phyloP scores from a whole-genome alignment of 1,140 invertebrate genomes.

The Drosophila baimaii region DNA sequence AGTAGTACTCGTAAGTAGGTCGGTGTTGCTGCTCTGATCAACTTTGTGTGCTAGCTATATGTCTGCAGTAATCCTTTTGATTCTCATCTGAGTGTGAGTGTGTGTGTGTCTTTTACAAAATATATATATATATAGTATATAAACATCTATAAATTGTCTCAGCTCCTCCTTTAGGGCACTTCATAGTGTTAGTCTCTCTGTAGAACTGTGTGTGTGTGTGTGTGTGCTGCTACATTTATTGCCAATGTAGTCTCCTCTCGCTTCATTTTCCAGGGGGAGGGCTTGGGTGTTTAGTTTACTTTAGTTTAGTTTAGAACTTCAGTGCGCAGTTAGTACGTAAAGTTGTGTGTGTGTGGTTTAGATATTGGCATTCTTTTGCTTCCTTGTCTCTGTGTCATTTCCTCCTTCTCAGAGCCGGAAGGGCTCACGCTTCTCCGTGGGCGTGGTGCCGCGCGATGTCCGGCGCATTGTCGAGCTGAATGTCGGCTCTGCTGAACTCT shows the following conservation, averaged over 20 bases:
- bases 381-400: not conserved
- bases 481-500: slow-evolving; percentile 81
- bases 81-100: slow-evolving; percentile 17
- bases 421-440: slow-evolving; percentile 87
- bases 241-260: slow-evolving; percentile 54
- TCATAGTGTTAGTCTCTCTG: slow-evolving; percentile 41
- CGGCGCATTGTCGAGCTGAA: slow-evolving; percentile 78
- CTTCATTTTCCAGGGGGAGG: slow-evolving; percentile 18
- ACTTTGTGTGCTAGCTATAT: slow-evolving; percentile 68
- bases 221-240: slow-evolving; percentile 64
- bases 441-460: slow-evolving; percentile 86
- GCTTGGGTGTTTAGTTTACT: slow-evolving; percentile 2
- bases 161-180: slow-evolving; percentile 47
- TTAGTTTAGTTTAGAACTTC: slow-evolving; percentile 68
- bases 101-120: slow-evolving; percentile 68
- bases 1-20: slow-evolving; percentile 76
- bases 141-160: slow-evolving; percentile 56
- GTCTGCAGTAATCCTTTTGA: slow-evolving; percentile 37
- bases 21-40: slow-evolving; percentile 69
- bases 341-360: slow-evolving; percentile 44
- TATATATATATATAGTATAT: slow-evolving; percentile 35
- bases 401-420: slow-evolving; percentile 87
- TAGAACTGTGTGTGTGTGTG: slow-evolving; percentile 40
- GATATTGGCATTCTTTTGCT: slow-evolving; percentile 64
- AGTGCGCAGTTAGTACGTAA: slow-evolving; percentile 74